Conservation (phyloP, 2,113 vertebrate species). For the Forbesichthys agassizii region DNA sequence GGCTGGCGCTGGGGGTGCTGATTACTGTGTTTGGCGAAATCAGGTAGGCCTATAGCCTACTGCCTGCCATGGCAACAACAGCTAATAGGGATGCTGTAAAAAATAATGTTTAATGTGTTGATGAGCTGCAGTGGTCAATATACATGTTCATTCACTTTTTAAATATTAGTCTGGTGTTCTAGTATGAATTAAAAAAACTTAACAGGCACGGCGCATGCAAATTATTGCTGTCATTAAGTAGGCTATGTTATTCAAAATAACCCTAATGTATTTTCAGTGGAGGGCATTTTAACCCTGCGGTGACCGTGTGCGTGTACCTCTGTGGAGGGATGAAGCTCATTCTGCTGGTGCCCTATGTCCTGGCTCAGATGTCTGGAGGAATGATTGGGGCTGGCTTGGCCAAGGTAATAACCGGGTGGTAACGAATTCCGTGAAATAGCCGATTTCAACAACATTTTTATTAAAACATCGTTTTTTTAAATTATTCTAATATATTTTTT, state of each 20-base stretch:
- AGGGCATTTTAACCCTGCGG: constrained; percentile 86
- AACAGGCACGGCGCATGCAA: neutral
- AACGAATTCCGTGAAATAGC: neutral
- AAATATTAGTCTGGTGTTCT: neutral
- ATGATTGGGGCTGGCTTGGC: constrained; percentile 79
- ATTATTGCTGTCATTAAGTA: neutral
- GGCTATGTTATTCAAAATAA: neutral
- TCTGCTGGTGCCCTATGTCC: constrained; percentile 82
- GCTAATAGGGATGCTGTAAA: no score
- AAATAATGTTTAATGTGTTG: neutral
- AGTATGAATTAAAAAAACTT: neutral
- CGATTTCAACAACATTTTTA: no score
- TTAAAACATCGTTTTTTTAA: no score
- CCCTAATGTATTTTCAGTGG: constrained; percentile 70
- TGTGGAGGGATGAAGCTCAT: constrained; percentile 76
- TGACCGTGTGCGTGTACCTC: constrained; percentile 77
- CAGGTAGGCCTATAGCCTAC: constrained; percentile 72
- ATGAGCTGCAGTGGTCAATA: no score
- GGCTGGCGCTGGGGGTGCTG: constrained; percentile 77
- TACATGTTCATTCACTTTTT: no score
- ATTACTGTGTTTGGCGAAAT: constrained; percentile 78
- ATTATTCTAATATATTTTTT: no score
- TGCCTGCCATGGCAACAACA: no score
- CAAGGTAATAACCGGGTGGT: constrained; percentile 73
- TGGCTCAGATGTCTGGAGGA: constrained; percentile 81